Evolutionary conservation across 37 sponge, comb jelly and placozoan genomes (phyloP).

Genomic region (Haliclona indistincta): DNA sequence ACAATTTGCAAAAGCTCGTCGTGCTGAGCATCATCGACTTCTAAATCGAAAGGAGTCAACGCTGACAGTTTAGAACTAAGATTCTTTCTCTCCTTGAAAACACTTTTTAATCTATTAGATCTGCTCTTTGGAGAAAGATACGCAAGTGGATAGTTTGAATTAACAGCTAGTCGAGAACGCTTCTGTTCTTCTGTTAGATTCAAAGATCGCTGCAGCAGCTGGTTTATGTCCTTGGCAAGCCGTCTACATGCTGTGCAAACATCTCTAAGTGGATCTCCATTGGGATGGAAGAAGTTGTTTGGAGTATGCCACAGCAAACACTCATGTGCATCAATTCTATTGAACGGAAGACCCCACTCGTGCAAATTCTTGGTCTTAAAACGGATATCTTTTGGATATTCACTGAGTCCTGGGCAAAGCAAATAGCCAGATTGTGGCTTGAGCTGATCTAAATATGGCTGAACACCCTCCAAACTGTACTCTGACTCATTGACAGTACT

Average conservation of each 20-base stretch:
- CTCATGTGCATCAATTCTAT: background rate
- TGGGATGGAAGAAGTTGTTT: background rate
- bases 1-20: constrained; percentile 3
- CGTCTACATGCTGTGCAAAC: constrained; percentile 2
- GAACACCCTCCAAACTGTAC: too few relatives aligned
- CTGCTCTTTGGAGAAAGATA: background rate
- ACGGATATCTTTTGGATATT: background rate
- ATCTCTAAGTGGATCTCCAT: background rate
- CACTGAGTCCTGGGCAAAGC: background rate
- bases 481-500: too few relatives aligned
- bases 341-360: background rate
- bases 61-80: too few relatives aligned
- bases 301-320: constrained; percentile 9
- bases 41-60: too few relatives aligned
- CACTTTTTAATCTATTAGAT: too few relatives aligned
- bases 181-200: background rate
- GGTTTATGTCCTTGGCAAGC: background rate
- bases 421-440: background rate
- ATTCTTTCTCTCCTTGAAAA: too few relatives aligned
- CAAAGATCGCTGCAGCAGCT: background rate
- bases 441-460: too few relatives aligned
- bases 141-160: background rate
- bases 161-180: background rate
- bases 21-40: background rate
- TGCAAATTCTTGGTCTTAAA: constrained; percentile 7